A percentile compares a stretch with the other conserved stretches of the same genome.
Conservation (phyloP, 2,888 invertebrate genomes). For the Microplitis deprimator region DNA sequence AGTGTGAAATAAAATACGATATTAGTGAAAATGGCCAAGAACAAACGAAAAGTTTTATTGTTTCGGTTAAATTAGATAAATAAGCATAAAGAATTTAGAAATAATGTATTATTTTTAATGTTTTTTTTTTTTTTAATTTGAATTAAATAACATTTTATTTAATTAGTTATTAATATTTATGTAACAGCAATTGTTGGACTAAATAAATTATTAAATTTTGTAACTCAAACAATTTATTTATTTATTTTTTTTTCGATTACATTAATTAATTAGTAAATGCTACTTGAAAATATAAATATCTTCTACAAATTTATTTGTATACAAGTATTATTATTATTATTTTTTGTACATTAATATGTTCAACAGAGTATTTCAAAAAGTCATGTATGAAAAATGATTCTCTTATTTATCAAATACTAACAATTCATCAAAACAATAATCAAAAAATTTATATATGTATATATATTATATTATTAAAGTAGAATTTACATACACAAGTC, state of each 20-base stretch:
- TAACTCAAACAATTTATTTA: conserved; percentile 21
- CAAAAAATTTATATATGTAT: conserved; percentile 33
- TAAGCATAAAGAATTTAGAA: not conserved
- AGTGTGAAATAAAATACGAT: conserved; percentile 27
- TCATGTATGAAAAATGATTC: conserved; percentile 15
- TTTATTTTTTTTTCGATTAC: not conserved
- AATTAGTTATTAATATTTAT: not conserved
- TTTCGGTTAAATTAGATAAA: not conserved
- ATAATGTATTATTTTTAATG: not conserved
- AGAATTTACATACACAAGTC: conserved; percentile 12
- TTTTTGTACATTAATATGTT: conserved; percentile 35
- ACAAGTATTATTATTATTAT: conserved; percentile 8
- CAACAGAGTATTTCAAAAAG: conserved; percentile 26
- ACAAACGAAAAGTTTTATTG: not conserved
- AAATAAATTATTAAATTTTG: not conserved
- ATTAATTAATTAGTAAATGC: not conserved
- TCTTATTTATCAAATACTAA: not conserved
- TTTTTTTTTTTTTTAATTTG: not conserved
- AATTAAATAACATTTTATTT: not conserved
- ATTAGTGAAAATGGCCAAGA: not conserved
- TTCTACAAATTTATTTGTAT: not conserved
- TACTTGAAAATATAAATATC: conserved; percentile 25
- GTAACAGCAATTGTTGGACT: not conserved
- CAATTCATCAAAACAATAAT: not conserved
- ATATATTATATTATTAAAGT: conserved; percentile 8